phyloP scores from a whole-genome alignment of 2,888 invertebrate genomes.

The Chaetoderma sp. region DNA sequence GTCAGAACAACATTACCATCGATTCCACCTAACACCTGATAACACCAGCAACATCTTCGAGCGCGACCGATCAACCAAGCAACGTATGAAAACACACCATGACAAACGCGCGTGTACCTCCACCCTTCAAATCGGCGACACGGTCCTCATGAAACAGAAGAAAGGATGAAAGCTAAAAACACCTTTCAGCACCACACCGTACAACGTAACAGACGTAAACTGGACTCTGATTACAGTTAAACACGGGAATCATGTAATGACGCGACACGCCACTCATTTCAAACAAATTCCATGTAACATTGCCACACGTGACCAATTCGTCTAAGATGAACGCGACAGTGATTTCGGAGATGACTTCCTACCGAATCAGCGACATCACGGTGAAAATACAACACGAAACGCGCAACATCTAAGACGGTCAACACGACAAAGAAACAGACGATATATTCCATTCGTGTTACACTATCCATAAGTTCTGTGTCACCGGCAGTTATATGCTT shows the following conservation, averaged over 20 bases:
- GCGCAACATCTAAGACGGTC: too few relatives aligned
- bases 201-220: neutral
- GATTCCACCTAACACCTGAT: neutral
- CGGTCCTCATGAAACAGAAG: neutral
- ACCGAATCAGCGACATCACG: too few relatives aligned
- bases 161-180: neutral
- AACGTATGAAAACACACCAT: neutral
- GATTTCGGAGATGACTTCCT: too few relatives aligned
- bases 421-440: too few relatives aligned
- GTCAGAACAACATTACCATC: neutral
- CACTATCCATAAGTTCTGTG: too few relatives aligned
- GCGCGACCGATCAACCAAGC: neutral
- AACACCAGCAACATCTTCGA: neutral
- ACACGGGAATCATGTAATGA: neutral
- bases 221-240: neutral
- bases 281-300: neutral
- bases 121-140: too few relatives aligned
- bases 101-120: too few relatives aligned
- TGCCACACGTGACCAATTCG: too few relatives aligned
- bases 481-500: too few relatives aligned
- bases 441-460: too few relatives aligned
- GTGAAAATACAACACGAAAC: too few relatives aligned
- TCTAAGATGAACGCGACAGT: too few relatives aligned
- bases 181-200: neutral
- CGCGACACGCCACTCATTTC: neutral